Evolutionary conservation across 2,797 vertebrate genomes (phyloP).

Genomic region (Rallus crepitans): DNA sequence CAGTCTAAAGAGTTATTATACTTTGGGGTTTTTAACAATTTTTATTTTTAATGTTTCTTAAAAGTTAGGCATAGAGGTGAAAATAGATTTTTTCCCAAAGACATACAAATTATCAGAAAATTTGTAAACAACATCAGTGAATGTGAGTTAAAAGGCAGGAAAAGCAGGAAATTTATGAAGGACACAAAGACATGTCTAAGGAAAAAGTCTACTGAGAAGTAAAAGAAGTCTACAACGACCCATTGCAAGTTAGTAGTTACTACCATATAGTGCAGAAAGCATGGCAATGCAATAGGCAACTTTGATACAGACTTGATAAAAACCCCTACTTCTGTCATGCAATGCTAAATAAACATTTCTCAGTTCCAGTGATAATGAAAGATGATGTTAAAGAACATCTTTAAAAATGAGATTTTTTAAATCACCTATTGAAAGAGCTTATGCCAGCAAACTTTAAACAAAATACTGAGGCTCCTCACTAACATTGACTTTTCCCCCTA

Average conservation of each 20-base stretch:
- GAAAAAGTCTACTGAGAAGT: neutral
- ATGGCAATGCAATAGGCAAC: neutral
- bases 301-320: neutral
- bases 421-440: neutral
- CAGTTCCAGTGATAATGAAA: neutral
- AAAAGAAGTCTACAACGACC: neutral
- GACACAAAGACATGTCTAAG: neutral
- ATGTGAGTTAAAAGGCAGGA: neutral
- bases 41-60: neutral
- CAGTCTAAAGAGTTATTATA: neutral
- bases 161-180: neutral
- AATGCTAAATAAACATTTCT: neutral
- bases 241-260: neutral
- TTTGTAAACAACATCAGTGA: neutral
- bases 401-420: neutral
- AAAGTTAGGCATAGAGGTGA: neutral
- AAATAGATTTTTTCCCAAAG: neutral
- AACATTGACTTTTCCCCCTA: neutral
- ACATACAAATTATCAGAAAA: neutral
- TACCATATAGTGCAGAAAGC: neutral
- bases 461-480: neutral
- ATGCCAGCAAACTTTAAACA: neutral
- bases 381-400: neutral
- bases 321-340: neutral
- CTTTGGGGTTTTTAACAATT: neutral